Base-by-base conservation (phyloP, 2,113 vertebrate genomes). In the Orientallactaga bullata region DNA sequence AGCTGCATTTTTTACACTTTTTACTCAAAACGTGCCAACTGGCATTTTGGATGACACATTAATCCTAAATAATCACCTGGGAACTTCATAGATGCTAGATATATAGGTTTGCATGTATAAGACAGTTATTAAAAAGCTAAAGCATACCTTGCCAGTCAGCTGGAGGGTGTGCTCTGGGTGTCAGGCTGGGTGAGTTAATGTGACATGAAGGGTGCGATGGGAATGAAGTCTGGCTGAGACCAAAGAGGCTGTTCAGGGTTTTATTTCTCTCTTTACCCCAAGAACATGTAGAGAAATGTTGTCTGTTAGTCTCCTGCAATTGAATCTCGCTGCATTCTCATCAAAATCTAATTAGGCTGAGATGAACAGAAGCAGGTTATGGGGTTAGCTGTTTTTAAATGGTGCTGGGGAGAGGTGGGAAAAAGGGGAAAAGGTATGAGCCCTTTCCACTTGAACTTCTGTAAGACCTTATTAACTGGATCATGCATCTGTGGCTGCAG, bases 1-100 rank as follows among this genome's bases (percentile, higher is more conserved):
- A 98, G 98, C 98, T 98, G 98, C 98, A 98, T 98, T 98, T 98
- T 97, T 98, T 98, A 98, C 96, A 98, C 96, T 97, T 97, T 98
- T 98, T 97, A 96, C 95, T 96, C 98, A 81, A 96, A 97, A 96
- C 24, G 95, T 97, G 97, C 98, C 98, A 98, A 98, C 98, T 98
- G 98, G 98, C 98, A 97, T 97, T 98, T 98, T 91, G 93, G 97
- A 98, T 98, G 97, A 98, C 98, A 98, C 98, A 98, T 98, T 98
- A 98, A 98, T 98, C 97, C 98, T 98, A 97, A 98, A 97, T 98
- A 98, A 98, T 98, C 97, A 98, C 98, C 97, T 98, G 94, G 96
- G 96, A 90, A 95, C 97, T 98, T 98, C 97, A 78, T 90, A 88
- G 93, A 93, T 92, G 74, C 92, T 95, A 42, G 78, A 95, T 95